Conservation (phyloP, 2,888 invertebrate species). For the Dasypogon diadema region DNA sequence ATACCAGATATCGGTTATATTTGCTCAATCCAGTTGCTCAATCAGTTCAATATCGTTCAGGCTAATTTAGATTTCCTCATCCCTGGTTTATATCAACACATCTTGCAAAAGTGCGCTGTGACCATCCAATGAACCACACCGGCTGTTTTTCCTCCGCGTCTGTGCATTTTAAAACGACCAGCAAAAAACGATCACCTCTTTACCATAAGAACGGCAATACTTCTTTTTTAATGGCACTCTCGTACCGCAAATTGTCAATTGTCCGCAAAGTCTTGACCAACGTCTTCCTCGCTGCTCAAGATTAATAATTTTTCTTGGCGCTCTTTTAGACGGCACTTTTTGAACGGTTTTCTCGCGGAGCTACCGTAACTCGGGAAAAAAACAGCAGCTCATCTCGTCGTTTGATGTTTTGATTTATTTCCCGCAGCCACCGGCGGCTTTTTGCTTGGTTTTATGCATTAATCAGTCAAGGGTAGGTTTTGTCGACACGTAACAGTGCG, state of each 20-base stretch:
- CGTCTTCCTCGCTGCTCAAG: background rate
- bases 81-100: no score
- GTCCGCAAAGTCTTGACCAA: background rate
- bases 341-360: background rate
- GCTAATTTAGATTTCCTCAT: no score
- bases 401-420: slow-evolving; percentile 39
- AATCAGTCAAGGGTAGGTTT: slow-evolving; percentile 18
- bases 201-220: background rate
- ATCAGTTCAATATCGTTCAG: no score
- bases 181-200: background rate
- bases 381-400: slow-evolving; percentile 5
- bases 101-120: no score
- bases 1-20: no score
- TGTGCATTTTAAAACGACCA: no score
- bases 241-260: background rate
- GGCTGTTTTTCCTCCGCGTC: no score
- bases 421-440: background rate
- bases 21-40: no score
- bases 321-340: slow-evolving; percentile 10
- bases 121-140: no score
- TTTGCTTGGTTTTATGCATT: slow-evolving; percentile 16
- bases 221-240: background rate
- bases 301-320: slow-evolving; percentile 33
- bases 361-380: slow-evolving; percentile 6
- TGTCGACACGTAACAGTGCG: slow-evolving; percentile 34